These are phyloP conservation scores for Eublepharis macularius DNA, from an alignment of 2,113 vertebrate genomes.

Conservation along the genomic window DNA sequence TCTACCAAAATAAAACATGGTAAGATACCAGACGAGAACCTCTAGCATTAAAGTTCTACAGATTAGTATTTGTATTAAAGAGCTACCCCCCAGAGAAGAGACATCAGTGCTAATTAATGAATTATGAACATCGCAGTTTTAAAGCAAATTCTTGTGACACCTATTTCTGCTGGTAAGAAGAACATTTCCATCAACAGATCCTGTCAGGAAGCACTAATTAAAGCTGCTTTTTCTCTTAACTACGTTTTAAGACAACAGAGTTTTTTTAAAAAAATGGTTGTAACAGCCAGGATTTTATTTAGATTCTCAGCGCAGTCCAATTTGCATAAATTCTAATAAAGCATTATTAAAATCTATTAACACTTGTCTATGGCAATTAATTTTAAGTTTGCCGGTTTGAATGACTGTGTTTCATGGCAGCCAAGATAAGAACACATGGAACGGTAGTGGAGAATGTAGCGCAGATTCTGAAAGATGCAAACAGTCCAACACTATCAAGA, in stretches of 20 bases:
- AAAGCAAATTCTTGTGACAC: constrained; percentile 71
- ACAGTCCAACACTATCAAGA: constrained; percentile 36
- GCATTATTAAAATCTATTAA: constrained; percentile 83
- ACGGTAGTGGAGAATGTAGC: constrained; percentile 34
- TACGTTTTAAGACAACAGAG: constrained; percentile 60
- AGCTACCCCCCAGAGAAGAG: constrained; percentile 52
- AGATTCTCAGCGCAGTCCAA: constrained; percentile 66
- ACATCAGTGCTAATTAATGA: constrained; percentile 68
- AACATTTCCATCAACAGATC: constrained; percentile 66
- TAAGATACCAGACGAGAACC: constrained; percentile 13
- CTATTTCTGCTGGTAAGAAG: constrained; percentile 66
- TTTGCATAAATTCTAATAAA: constrained; percentile 84
- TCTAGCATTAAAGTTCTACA: constrained; percentile 30
- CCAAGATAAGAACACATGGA: constrained; percentile 60
- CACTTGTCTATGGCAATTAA: constrained; percentile 84
- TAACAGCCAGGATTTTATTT: constrained; percentile 70
- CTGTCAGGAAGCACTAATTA: constrained; percentile 73
- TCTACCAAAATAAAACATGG: constrained; percentile 38
- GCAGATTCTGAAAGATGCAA: constrained; percentile 32
- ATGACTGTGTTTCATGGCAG: constrained; percentile 70
- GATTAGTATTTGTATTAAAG: constrained; percentile 53
- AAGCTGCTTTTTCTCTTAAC: constrained; percentile 47
- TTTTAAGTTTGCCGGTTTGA: constrained; percentile 73
- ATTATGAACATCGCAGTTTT: constrained; percentile 69
- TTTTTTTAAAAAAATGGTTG: constrained; percentile 20